A percentile compares a stretch with the other conserved stretches of the same genome.
Conservation (phyloP, 2,113 vertebrate genomes). For the Corythornis madagascariensis region DNA sequence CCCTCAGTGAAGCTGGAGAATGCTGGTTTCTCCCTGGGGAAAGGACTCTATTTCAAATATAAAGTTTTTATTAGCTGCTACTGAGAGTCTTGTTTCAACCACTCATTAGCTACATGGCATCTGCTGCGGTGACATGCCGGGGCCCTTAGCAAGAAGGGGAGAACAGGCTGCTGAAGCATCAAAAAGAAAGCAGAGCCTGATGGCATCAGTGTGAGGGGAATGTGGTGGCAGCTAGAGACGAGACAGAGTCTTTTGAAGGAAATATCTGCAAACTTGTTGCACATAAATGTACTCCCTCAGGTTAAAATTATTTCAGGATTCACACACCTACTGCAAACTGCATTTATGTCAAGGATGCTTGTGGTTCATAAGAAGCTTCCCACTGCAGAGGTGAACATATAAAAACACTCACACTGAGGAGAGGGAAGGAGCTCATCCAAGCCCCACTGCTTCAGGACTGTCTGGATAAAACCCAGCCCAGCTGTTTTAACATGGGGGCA, state of each 20-base stretch:
- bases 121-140: accelerated
- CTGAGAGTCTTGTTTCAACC: not conserved
- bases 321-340: not conserved
- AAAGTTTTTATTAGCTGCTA: not conserved
- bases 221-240: not conserved
- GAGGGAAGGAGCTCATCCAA: not conserved
- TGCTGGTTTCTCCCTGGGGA: not conserved
- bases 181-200: not conserved
- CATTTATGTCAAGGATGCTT: not conserved
- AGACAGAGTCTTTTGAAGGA: not conserved
- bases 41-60: not conserved
- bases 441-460: not conserved
- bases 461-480: not conserved
- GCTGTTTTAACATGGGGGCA: accelerated
- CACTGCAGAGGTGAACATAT: not conserved
- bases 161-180: not conserved
- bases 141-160: not conserved
- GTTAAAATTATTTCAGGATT: not conserved
- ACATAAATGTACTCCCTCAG: not conserved
- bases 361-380: not conserved
- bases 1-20: not conserved
- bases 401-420: not conserved
- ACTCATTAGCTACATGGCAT: not conserved
- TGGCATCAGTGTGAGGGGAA: not conserved
- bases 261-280: not conserved